phyloP scores from a whole-genome alignment of 2,113 vertebrate genomes.

The Eupsittula cactorum region DNA sequence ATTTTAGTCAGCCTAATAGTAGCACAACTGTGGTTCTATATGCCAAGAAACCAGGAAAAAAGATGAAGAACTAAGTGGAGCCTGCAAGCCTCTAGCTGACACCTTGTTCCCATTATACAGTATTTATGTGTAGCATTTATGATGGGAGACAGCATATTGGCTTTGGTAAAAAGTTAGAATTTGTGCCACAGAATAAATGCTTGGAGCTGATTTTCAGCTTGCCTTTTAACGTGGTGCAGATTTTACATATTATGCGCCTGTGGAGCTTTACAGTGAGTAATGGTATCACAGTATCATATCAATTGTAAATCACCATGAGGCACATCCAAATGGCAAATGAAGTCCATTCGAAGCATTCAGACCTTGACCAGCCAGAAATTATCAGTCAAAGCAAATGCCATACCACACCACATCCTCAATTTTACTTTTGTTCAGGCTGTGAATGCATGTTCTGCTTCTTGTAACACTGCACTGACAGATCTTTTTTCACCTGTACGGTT shows the following conservation, averaged over 20 bases:
- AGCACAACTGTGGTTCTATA: background rate
- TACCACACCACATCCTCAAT: background rate
- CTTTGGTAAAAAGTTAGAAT: background rate
- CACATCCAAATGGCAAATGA: background rate
- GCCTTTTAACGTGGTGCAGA: conserved; percentile 7
- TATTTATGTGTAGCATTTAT: conserved; percentile 7
- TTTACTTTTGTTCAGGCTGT: background rate
- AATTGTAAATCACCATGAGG: background rate
- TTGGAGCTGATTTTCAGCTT: conserved; percentile 16
- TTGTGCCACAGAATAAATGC: conserved; percentile 26
- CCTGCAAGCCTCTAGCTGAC: background rate
- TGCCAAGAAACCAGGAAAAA: background rate
- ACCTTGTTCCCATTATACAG: conserved; percentile 36
- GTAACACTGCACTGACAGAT: conserved; percentile 27
- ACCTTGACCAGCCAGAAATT: background rate
- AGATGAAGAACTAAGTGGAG: background rate
- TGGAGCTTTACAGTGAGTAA: background rate
- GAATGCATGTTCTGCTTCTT: conserved; percentile 44
- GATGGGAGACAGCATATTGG: conserved; percentile 25
- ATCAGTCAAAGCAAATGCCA: background rate
- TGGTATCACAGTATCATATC: background rate
- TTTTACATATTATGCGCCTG: background rate
- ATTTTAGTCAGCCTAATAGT: background rate
- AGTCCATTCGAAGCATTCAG: background rate
- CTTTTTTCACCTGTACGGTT: conserved; percentile 56